Base-by-base conservation (phyloP, 2,113 vertebrate species). In the Diphyllodes magnificus region DNA sequence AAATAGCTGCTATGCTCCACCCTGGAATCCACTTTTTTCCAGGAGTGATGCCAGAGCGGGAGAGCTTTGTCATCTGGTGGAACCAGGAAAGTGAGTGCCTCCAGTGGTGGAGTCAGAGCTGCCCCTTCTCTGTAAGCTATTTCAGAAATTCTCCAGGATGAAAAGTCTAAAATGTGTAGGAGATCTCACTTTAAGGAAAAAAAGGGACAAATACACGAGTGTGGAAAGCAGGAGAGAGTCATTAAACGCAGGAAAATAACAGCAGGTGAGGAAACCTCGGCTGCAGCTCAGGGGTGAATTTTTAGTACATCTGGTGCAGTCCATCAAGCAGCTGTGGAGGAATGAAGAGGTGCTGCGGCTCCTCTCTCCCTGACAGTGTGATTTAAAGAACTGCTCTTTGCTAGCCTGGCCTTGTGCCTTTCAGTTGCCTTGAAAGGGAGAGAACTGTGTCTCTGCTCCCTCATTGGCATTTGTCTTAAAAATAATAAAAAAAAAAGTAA, bases 351-450 rank as follows among this genome's bases (percentile, higher is more conserved):
- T 79, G 90, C 86, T 88, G 88, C 20, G 11, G 76, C 65, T 88
- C 56, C 90, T 87, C 51, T 95, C 84, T 96, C 70, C 70, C 56
- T 84, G 93, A 86, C 91, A 94, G 70, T 25, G 82, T 93, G 95
- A 96, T 93, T 92, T 93, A 86, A 85, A 85, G 42, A 82, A 51
- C 35, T 47, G 80, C 40, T 66, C 44, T 86, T 93, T 56, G 64
- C 77, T 65, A 65, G 86, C 73, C 54, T 96, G 95, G 88, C 94
- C 95, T 96, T 96, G 93, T 81, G 85, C 79, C 88, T 96, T 93
- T 94, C 79, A 39, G 77, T 93, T 2, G 59, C 82, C 28, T 92
- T 60, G 75, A 95, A 83, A 90, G 72, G 61, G 9, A 59, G 40
- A 90, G 79, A 94, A 72, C 61, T 0, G 5, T 51, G 51, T 64